phyloP scores from a whole-genome alignment of 2,113 vertebrate species.

The Pandion haliaetus region DNA sequence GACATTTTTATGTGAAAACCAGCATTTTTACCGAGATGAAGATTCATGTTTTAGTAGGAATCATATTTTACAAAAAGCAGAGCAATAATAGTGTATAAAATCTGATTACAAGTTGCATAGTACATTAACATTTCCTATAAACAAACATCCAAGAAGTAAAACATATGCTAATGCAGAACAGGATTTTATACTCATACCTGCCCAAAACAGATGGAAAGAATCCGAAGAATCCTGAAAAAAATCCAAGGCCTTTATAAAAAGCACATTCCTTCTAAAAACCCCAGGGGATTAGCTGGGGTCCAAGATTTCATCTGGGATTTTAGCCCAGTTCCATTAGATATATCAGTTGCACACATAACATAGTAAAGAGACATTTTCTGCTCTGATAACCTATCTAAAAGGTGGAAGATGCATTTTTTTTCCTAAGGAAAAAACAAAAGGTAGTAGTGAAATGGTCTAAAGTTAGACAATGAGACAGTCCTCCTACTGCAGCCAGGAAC shows the following conservation, averaged over 20 bases:
- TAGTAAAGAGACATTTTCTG: background rate
- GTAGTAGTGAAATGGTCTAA: background rate
- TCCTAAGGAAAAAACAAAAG: background rate
- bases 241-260: background rate
- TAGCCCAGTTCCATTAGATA: background rate
- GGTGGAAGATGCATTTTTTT: background rate
- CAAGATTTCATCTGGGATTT: background rate
- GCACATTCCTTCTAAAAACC: background rate
- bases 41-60: background rate
- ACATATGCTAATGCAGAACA: background rate
- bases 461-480: background rate
- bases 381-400: background rate
- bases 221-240: background rate
- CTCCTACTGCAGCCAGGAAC: background rate
- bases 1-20: background rate
- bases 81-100: conserved; percentile 2
- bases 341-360: background rate
- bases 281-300: background rate
- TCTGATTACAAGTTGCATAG: conserved; percentile 17
- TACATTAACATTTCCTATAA: background rate
- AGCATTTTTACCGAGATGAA: background rate
- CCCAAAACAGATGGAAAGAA: background rate
- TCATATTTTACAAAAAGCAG: background rate
- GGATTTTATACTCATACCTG: background rate
- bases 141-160: conserved; percentile 19